Evolutionary conservation across 2,113 vertebrate genomes (phyloP), one percentile per base, ranked within the genome.

Genomic region (Tyrannus savana): DNA sequence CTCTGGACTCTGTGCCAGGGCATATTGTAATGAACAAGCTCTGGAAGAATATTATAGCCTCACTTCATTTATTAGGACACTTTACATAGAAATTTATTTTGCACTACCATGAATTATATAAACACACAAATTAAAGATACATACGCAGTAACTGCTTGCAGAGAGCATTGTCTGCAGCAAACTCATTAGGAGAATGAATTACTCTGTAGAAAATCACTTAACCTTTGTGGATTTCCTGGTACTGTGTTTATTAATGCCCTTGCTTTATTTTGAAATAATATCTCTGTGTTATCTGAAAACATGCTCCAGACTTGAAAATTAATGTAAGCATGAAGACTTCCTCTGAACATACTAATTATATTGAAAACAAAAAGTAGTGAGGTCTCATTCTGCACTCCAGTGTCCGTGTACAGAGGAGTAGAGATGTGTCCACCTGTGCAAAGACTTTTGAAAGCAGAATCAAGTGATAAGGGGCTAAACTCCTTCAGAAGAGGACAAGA

Each of bases 181-280:
- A 81, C 75, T 88, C 75, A 81, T 93, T 84, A 96, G 85, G 42
- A 66, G 62, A 93, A 89, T 37, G 44, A 94, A 85, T 96, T 87
- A 50, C 68, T 68, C 63, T 13, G 31, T 47, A 87, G 74, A 96
- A 95, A 95, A 89, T 64, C 90, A 85, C 78, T 96, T 95, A 94
- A 93, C 89, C 90, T 96, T 90, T 89, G 84, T 87, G 83, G 84
- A 84, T 89, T 94, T 95, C 93, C 92, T 56, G 85, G 76, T 87
- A 81, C 88, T 52, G 64, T 89, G 91, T 90, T 94, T 95, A 92
- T 91, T 88, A 91, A 86, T 78, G 87, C 42, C 19, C 22, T 83
- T 62, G 79, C 85, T 95, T 94, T 92, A 84, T 80, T 94, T 77
- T 91, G 58, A 88, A 96, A 78, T 75, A 72, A 42, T 62, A 75